These are phyloP conservation scores for Pachyrhynchus sulphureomaculatus DNA, from an alignment of 1,140 invertebrate genomes.

Conservation along the genomic window DNA sequence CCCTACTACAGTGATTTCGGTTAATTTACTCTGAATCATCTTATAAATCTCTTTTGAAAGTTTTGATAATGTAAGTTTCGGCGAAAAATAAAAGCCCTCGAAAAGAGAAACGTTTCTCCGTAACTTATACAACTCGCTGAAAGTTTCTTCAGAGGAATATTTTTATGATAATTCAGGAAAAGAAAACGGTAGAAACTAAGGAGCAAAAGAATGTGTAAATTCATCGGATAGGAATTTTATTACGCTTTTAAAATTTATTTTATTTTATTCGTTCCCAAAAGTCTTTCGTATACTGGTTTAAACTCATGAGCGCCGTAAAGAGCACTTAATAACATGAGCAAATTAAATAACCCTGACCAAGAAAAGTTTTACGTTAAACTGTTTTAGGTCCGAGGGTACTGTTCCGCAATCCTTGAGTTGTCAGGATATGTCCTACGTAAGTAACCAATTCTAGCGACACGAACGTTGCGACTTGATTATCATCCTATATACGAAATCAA, in stretches of 20 bases:
- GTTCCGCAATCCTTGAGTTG: no score
- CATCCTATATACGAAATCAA: no score
- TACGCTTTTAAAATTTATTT: constrained; percentile 11
- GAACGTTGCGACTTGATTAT: no score
- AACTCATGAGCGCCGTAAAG: neutral
- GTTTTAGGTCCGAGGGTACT: no score
- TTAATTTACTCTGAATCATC: neutral
- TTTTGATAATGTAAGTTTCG: constrained; percentile 13
- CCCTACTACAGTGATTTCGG: no score
- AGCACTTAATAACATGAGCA: no score
- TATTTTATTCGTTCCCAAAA: constrained; percentile 6
- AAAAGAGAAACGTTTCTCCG: constrained; percentile 13
- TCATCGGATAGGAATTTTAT: constrained; percentile 17
- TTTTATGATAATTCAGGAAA: constrained; percentile 21
- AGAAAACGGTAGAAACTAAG: constrained; percentile 15
- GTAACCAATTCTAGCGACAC: no score
- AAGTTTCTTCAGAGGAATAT: constrained; percentile 13
- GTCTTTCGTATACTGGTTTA: neutral
- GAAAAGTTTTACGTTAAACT: no score
- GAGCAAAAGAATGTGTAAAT: constrained; percentile 14
- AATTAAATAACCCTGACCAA: no score
- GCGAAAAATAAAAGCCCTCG: constrained; percentile 11
- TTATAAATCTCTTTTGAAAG: constrained; percentile 12
- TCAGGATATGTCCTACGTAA: no score
- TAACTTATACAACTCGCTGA: constrained; percentile 15